These are phyloP conservation scores for Sigmodon hispidus DNA, from an alignment of 2,113 vertebrate genomes.

Conservation along the genomic window DNA sequence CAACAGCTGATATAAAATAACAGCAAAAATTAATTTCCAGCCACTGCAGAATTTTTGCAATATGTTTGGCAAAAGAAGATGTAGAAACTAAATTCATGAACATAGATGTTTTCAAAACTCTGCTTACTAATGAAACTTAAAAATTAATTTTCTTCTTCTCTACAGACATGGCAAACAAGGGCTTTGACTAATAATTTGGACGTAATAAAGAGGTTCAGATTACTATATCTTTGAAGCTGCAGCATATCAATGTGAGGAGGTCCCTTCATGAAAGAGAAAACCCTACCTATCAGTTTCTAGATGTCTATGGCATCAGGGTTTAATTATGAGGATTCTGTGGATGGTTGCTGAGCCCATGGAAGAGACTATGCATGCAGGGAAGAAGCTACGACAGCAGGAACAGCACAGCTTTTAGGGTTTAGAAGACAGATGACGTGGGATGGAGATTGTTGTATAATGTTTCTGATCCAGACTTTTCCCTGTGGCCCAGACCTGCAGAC, in stretches of 20 bases:
- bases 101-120: background rate
- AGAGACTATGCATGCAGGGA: background rate
- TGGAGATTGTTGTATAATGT: too few species aligned
- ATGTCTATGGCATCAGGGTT: background rate
- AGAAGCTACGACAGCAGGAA: background rate
- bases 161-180: background rate
- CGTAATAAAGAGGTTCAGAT: too few species aligned
- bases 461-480: too few species aligned
- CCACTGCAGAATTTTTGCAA: background rate
- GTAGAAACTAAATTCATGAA: background rate
- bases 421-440: rapidly evolving
- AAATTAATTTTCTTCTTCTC: background rate
- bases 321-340: background rate
- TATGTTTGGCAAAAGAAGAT: background rate
- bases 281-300: background rate
- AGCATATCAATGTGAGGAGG: background rate
- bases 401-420: background rate
- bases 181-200: background rate
- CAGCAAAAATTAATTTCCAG: background rate
- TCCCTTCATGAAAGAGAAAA: background rate
- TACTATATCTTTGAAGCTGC: background rate
- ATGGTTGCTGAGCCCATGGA: background rate
- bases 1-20: background rate
- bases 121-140: background rate
- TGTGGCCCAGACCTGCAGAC: too few species aligned